These are phyloP conservation scores for Phasianus colchicus DNA, from an alignment of 2,113 vertebrate genomes.

Conservation along the genomic window DNA sequence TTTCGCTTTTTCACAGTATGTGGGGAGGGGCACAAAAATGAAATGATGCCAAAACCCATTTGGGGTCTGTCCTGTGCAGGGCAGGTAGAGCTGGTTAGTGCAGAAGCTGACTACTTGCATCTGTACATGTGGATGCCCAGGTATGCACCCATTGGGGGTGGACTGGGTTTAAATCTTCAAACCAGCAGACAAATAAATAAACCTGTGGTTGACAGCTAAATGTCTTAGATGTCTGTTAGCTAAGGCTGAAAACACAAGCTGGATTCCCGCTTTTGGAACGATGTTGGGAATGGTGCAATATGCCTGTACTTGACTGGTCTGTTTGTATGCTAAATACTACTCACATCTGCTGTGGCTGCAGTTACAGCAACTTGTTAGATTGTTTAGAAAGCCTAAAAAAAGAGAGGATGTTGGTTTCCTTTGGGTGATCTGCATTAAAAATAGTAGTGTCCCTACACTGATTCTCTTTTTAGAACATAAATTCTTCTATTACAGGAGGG, in stretches of 20 bases:
- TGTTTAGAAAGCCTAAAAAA: neutral
- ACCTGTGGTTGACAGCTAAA: neutral
- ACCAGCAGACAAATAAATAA: neutral
- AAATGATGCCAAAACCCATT: neutral
- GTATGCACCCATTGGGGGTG: neutral
- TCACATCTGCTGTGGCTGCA: neutral
- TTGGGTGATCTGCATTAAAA: conserved; percentile 8
- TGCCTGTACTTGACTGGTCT: neutral
- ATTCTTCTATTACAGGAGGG: neutral
- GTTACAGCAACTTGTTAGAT: neutral
- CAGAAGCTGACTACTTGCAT: neutral
- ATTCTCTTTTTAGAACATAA: neutral
- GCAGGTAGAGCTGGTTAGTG: neutral
- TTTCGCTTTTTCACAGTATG: neutral
- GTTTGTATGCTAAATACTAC: rapidly evolving
- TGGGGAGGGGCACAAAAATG: neutral
- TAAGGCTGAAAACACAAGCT: neutral
- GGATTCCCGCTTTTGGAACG: conserved; percentile 1
- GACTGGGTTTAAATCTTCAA: neutral
- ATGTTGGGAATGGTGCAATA: neutral
- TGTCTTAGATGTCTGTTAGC: neutral
- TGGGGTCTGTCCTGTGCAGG: neutral
- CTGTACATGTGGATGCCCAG: neutral
- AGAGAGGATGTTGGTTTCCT: neutral
- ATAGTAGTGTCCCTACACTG: neutral